phyloP scores from a whole-genome alignment of 2,113 vertebrate genomes.

The Mustela nigripes region DNA sequence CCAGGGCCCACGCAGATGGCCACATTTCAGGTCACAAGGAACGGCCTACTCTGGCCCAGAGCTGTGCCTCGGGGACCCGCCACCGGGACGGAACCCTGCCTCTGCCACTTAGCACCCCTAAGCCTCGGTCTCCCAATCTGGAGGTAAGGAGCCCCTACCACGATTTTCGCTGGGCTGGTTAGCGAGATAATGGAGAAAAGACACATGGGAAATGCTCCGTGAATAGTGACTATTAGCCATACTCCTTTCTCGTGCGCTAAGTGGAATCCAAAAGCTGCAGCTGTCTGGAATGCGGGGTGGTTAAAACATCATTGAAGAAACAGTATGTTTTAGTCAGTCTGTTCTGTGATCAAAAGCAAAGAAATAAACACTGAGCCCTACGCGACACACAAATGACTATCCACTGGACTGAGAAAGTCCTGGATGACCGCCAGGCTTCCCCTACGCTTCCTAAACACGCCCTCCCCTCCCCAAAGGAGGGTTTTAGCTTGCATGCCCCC shows the following conservation, averaged over 20 bases:
- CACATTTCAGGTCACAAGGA: not conserved
- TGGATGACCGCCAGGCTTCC: rapidly evolving
- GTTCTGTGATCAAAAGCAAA: not conserved
- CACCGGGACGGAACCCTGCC: not conserved
- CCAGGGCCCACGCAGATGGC: rapidly evolving
- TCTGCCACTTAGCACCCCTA: not conserved
- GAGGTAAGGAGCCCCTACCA: too few species aligned
- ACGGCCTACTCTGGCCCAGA: not conserved
- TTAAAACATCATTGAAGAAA: not conserved
- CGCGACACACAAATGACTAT: not conserved
- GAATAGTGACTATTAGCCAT: not conserved
- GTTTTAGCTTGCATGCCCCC: not conserved
- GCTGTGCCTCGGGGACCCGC: not conserved
- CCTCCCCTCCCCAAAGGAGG: not conserved
- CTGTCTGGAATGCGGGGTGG: not conserved
- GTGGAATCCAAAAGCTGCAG: not conserved
- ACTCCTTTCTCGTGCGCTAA: too few species aligned
- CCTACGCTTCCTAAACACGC: not conserved
- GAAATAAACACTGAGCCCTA: not conserved
- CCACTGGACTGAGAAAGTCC: not conserved
- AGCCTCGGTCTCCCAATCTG: not conserved
- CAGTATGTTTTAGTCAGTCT: not conserved
- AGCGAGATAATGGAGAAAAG: not conserved
- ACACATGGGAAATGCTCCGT: not conserved
- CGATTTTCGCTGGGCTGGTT: too few species aligned